phyloP scores from a whole-genome alignment of 2,888 invertebrate genomes.

The Tinea trinotella region DNA sequence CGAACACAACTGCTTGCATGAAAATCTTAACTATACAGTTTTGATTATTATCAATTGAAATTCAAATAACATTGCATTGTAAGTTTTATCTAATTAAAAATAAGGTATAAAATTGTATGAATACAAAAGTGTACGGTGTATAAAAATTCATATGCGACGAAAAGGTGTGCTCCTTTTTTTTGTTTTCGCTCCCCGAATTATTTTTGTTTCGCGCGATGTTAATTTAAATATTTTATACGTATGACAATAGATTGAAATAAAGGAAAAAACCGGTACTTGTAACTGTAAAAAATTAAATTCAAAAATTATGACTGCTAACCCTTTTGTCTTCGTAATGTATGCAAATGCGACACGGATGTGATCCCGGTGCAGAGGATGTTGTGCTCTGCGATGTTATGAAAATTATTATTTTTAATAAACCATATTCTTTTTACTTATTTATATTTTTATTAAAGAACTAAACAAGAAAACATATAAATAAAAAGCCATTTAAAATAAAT shows the following conservation, averaged over 20 bases:
- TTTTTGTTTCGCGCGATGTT: constrained; percentile 44
- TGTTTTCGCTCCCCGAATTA: constrained; percentile 56
- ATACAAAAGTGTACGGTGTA: constrained; percentile 28
- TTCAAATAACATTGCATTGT: not conserved
- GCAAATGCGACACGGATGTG: constrained; percentile 55
- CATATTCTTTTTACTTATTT: not conserved
- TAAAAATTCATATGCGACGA: constrained; percentile 36
- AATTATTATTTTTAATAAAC: constrained; percentile 1
- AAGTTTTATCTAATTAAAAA: not conserved
- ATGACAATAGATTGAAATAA: constrained; percentile 53
- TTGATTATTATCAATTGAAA: too few species aligned
- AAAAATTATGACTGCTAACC: constrained; percentile 61
- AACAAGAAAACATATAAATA: too few species aligned
- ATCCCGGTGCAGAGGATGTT: constrained; percentile 32
- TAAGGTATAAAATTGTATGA: not conserved
- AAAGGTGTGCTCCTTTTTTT: constrained; percentile 47
- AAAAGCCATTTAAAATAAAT: too few species aligned
- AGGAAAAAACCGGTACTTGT: constrained; percentile 63
- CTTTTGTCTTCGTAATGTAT: constrained; percentile 61
- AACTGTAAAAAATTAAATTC: constrained; percentile 69
- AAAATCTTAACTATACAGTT: not conserved
- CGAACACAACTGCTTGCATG: not conserved
- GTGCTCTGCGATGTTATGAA: too few species aligned
- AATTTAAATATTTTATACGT: constrained; percentile 67
- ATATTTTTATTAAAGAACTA: too few species aligned